These are phyloP conservation scores for Macrotis lagotis DNA, from an alignment of 2,113 vertebrate species.

Conservation along the genomic window DNA sequence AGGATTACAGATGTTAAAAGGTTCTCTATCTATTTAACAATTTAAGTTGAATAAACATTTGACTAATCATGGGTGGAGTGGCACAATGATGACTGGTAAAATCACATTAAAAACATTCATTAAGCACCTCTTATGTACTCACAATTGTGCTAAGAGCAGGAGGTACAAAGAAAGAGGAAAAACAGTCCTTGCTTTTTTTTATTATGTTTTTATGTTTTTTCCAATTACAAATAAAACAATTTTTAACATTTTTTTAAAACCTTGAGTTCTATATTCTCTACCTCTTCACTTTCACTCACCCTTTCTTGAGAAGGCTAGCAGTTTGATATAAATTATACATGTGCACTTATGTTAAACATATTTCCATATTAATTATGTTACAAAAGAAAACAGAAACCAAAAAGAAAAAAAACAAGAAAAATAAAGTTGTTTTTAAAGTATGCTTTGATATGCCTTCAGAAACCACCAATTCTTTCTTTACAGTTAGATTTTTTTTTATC, in stretches of 20 bases:
- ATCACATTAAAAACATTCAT: background rate
- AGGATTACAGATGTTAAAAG: conserved; percentile 46
- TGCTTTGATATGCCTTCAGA: too few relatives aligned
- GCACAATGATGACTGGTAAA: background rate
- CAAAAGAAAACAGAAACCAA: background rate
- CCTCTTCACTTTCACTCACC: background rate
- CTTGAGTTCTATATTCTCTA: background rate
- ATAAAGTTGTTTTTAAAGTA: background rate
- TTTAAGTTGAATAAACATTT: background rate
- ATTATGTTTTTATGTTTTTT: background rate
- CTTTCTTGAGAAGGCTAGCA: background rate
- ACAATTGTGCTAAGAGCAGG: background rate
- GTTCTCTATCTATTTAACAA: conserved; percentile 56
- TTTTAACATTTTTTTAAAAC: background rate
- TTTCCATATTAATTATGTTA: background rate
- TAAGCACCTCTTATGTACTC: background rate
- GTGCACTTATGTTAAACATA: background rate
- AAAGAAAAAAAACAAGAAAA: background rate
- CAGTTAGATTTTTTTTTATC: too few relatives aligned
- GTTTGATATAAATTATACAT: background rate
- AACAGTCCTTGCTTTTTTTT: background rate
- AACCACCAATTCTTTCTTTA: too few relatives aligned
- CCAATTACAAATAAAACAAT: background rate
- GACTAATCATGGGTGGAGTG: background rate
- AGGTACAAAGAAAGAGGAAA: background rate